phyloP scores from a whole-genome alignment of 2,797 vertebrate species.

The Echiichthys vipera region DNA sequence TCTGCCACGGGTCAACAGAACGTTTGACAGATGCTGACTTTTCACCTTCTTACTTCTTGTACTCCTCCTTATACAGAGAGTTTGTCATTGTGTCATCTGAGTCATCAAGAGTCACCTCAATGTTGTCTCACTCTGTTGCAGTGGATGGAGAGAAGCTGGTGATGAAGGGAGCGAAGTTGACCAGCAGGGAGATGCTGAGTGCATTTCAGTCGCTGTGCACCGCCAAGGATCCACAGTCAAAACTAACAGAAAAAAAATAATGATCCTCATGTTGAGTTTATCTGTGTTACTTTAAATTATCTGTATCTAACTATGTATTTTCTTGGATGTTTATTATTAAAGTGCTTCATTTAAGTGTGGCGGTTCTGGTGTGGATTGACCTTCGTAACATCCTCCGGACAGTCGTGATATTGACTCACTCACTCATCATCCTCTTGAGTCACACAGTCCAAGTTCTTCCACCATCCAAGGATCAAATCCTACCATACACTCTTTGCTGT shows the following conservation, averaged over 20 bases:
- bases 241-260: conserved; percentile 81
- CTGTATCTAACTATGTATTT: conserved; percentile 59
- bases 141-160: conserved; percentile 90
- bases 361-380: conserved; percentile 1
- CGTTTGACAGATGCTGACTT: not conserved
- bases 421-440: not conserved
- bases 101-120: conserved; percentile 38
- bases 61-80: conserved; percentile 21
- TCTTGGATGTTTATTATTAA: conserved; percentile 67
- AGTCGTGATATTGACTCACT: not conserved
- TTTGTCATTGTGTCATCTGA: conserved; percentile 8
- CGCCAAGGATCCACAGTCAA: conserved; percentile 85
- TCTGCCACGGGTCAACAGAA: conserved; percentile 46
- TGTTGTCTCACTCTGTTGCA: conserved; percentile 60
- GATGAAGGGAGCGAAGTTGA: conserved; percentile 89
- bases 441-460: not conserved
- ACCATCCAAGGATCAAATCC: not conserved
- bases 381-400: not conserved
- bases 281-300: conserved; percentile 28
- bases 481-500: not conserved
- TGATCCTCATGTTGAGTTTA: not conserved
- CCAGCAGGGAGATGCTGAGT: conserved; percentile 85
- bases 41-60: conserved; percentile 9
- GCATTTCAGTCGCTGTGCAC: conserved; percentile 83
- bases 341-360: conserved; percentile 9